These are phyloP conservation scores for Amia ocellicauda DNA, from an alignment of 2,113 vertebrate species.

Conservation along the genomic window DNA sequence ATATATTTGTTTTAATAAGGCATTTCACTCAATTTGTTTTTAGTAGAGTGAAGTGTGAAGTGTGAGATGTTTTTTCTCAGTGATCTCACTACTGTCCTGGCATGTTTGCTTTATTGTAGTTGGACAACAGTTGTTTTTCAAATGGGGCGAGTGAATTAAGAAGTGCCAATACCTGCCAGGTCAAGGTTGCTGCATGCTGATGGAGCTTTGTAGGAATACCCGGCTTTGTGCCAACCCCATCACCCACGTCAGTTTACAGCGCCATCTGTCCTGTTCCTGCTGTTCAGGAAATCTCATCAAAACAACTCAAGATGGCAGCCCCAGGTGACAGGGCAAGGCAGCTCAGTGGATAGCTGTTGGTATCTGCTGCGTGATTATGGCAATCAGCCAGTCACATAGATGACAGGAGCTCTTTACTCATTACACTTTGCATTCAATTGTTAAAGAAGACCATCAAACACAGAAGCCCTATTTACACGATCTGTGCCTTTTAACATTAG, in stretches of 20 bases:
- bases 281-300: slow-evolving; percentile 49
- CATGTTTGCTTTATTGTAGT: too few species aligned
- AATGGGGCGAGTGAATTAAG: slow-evolving; percentile 39
- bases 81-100: too few species aligned
- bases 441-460: slow-evolving; percentile 14
- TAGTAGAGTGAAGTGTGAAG: too few species aligned
- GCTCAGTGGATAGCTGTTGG: slow-evolving; percentile 41
- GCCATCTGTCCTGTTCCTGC: slow-evolving; percentile 51
- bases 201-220: slow-evolving; percentile 36
- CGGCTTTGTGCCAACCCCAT: slow-evolving; percentile 42
- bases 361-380: slow-evolving; percentile 43
- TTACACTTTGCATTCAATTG: slow-evolving; percentile 12
- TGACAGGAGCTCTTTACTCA: slow-evolving; percentile 19
- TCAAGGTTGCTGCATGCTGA: slow-evolving; percentile 49
- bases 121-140: slow-evolving; percentile 30
- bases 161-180: slow-evolving; percentile 40
- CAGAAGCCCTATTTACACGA: slow-evolving; percentile 17
- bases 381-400: slow-evolving; percentile 42
- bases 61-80: too few species aligned
- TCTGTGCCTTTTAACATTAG: slow-evolving; percentile 31
- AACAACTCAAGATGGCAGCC: slow-evolving; percentile 61
- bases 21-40: too few species aligned
- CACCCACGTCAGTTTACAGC: slow-evolving; percentile 44
- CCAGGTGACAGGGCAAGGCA: slow-evolving; percentile 49
- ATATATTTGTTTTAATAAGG: too few species aligned